Percentiles rank a stretch among this genome's conserved stretches.
phyloP scores from a whole-genome alignment of 2,797 vertebrate species.

The Gallinago nigripennis region DNA sequence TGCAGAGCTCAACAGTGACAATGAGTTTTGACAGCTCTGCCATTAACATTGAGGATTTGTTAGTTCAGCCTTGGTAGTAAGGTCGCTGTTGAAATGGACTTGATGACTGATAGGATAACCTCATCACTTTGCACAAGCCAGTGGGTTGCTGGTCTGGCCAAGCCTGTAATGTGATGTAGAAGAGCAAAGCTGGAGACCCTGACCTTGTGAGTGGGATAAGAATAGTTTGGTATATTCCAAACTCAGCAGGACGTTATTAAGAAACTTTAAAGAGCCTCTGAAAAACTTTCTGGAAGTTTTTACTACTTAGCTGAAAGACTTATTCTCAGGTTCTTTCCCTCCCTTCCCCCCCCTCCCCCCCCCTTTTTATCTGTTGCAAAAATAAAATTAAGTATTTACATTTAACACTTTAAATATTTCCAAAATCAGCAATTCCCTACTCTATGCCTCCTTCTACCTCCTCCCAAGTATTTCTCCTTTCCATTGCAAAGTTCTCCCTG shows the following conservation, averaged over 20 bases:
- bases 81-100: neutral
- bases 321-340: neutral
- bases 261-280: neutral
- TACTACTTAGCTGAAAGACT: neutral
- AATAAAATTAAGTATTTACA: neutral
- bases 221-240: neutral
- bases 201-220: neutral
- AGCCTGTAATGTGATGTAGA: neutral
- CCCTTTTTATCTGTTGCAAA: neutral
- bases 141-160: neutral
- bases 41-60: neutral
- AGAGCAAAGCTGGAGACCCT: neutral
- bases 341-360: too few relatives aligned
- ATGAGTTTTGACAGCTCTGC: neutral
- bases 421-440: neutral
- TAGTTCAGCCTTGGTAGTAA: conserved; percentile 30
- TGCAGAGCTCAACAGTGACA: neutral
- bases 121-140: neutral
- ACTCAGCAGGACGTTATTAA: neutral
- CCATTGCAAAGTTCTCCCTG: neutral
- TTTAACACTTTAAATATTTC: neutral
- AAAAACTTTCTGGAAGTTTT: neutral
- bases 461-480: neutral
- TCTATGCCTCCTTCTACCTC: neutral
- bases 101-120: neutral